Evolutionary conservation across 1,140 invertebrate species (phyloP), one percentile per base, ranked within the genome.

Genomic region (Trinorchestia longiramus): DNA sequence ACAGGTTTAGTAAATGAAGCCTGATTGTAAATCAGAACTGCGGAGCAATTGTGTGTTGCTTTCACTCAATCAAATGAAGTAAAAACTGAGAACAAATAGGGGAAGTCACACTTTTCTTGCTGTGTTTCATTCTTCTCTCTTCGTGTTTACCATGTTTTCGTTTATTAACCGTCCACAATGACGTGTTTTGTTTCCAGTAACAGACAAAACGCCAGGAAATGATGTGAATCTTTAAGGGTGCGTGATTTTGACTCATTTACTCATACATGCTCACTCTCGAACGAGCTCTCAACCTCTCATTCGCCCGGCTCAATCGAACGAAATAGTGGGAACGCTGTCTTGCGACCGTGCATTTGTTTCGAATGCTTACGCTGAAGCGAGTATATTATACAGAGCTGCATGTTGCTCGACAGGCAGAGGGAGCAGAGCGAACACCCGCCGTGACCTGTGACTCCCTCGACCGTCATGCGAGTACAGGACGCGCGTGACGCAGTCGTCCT

Each of bases 381-480:
- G 62, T 36, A 23, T 77, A 77, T 77, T 23, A 77, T 28, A 77
- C 11, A 77, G 62, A 11, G 62, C 62, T 77, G 62, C 62, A 77
- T 77, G 62, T 36, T 36, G 62, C 62, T 77, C 62, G 62, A 77
- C 62, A 77, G 62, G 62, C 62, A 19, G 62, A 77, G 62, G 62
- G 62, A 77, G 62, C 62, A 90, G 88, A 42, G 88, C 43, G 88
- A 41, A 36, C 88, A 90, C 88, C 41, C 41, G 11, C 43, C 41
- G 15, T 90, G 92, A 94, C 92, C 92, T 94, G 92, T 47, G 88
- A 94, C 92, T n/a, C 44, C 92, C 47, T 43, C 90, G 90, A 41
- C 47, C 6, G 41, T 43, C 19, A 91, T 91, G 88, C 92, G 44
- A 44, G 40, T 44, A 45, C 92, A 94, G 43, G 92, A 94, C 92